These are phyloP conservation scores for Pachyuromys duprasi DNA, from an alignment of 2,797 vertebrate species.

Conservation along the genomic window DNA sequence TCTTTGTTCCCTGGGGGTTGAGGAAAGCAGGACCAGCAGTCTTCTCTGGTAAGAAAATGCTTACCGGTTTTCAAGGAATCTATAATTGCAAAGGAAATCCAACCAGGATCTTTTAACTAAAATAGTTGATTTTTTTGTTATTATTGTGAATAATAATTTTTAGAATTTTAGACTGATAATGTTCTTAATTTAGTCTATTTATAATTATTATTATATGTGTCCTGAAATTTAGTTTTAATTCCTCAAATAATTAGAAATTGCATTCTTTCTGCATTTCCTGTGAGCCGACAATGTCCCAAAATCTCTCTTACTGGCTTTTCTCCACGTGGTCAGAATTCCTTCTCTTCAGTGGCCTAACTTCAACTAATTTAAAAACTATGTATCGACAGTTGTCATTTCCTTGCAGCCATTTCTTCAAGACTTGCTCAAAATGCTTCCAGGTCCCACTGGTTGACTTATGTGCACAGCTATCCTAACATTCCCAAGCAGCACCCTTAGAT, in stretches of 20 bases:
- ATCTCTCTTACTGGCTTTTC: not conserved
- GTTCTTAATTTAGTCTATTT: not conserved
- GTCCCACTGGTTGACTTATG: not conserved
- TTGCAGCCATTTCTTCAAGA: not conserved
- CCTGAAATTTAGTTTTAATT: conserved; percentile 35
- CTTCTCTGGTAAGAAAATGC: not conserved
- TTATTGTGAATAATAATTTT: not conserved
- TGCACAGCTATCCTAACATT: not conserved
- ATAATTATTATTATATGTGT: not conserved
- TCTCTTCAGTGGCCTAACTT: not conserved
- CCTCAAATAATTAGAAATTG: conserved; percentile 10
- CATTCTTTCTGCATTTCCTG: not conserved
- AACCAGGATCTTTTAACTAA: not conserved
- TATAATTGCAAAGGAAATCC: not conserved
- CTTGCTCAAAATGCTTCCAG: not conserved
- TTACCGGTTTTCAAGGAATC: not conserved
- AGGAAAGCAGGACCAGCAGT: not conserved
- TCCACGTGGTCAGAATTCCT: not conserved
- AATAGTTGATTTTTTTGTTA: not conserved
- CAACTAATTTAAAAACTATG: conserved; percentile 15
- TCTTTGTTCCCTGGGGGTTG: not conserved
- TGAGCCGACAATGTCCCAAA: not conserved
- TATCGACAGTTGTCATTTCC: not conserved
- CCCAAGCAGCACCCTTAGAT: not conserved
- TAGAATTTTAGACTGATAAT: not conserved